Evolutionary conservation across 2,888 invertebrate species (phyloP).

Genomic region (Myathropa florea): DNA sequence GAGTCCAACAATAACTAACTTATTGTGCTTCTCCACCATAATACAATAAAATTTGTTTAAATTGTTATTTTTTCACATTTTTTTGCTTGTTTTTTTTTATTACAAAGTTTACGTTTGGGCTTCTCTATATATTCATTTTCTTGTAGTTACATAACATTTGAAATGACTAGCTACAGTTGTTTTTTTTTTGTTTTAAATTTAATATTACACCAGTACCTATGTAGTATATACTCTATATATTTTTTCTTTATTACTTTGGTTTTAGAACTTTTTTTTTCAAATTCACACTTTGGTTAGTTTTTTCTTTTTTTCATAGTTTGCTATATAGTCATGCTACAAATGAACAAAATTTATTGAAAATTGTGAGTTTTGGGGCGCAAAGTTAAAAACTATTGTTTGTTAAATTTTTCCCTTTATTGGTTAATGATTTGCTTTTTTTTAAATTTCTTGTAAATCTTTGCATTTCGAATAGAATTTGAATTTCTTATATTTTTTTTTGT

Average conservation of each 20-base stretch:
- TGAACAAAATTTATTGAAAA: constrained; percentile 52
- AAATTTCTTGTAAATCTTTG: constrained; percentile 47
- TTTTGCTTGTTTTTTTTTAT: constrained; percentile 61
- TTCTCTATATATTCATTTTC: constrained; percentile 56
- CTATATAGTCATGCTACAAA: constrained; percentile 52
- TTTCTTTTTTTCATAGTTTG: constrained; percentile 25
- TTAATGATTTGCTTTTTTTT: constrained; percentile 19
- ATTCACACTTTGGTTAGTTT: constrained; percentile 71
- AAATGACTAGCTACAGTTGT: constrained; percentile 69
- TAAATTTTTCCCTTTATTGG: constrained; percentile 25
- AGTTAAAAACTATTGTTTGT: constrained; percentile 52
- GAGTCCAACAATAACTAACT: constrained; percentile 69
- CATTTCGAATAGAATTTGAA: background rate
- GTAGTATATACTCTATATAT: constrained; percentile 61
- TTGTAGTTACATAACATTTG: constrained; percentile 69
- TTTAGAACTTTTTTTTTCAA: constrained; percentile 65
- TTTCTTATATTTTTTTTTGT: constrained; percentile 19
- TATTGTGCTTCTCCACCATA: constrained; percentile 68
- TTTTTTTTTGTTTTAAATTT: constrained; percentile 61
- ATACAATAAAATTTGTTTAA: constrained; percentile 36
- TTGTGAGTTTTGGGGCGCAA: constrained; percentile 46
- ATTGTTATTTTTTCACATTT: constrained; percentile 8
- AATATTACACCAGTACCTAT: constrained; percentile 70
- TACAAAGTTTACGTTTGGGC: constrained; percentile 71
- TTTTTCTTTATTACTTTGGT: constrained; percentile 61